Evolutionary conservation across 2,797 vertebrate genomes (phyloP), one percentile per base, ranked within the genome.

Genomic region (Oreochromis grahami): DNA sequence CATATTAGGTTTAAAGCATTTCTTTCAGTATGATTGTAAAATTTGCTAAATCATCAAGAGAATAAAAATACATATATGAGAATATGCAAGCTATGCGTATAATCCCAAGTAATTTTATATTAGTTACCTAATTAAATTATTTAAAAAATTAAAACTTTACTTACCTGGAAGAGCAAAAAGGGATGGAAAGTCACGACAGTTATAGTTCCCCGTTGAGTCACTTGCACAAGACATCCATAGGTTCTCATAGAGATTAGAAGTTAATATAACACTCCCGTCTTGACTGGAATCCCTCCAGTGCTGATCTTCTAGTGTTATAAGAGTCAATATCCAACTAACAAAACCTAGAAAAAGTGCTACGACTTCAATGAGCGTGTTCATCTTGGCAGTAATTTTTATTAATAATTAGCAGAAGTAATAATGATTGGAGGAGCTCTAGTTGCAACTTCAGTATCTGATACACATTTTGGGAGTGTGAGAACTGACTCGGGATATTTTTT

Each of bases 191-290:
- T 98, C 96, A 15, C 97, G 89, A 88, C 98, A 98, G 95, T 97
- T 97, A 83, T 95, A 97, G 76, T 96, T 92, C 15, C 97, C 97
- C 0, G 97, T 92, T 43, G 97, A 97, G 85, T 98, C 98, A 26
- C 96, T 97, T 2, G 98, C 98, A 90, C 98, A 98, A 83, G 97
- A 98, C 93, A 97, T 97, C 98, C 98, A 98, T 19, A 98, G 97
- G 92, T 98, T 98, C 92, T 98, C 97, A 82, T 97, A 98, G 91
- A 98, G 88, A 55, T 96, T 96, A 65, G 97, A 97, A 51, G 97
- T 98, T 83, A 95, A 94, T 87, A 98, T 98, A 11, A 97, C 97
- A 7, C 94, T 98, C 55, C 97, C 97, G 0, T 97, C 96, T 45
- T 95, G 89, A 5, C 96, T 95, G 56, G 98, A 98, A 91, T 97